A percentile compares a stretch with the other conserved stretches of the same genome.
phyloP scores from a whole-genome alignment of 2,888 invertebrate genomes.

The Acrocyrtus sp. region DNA sequence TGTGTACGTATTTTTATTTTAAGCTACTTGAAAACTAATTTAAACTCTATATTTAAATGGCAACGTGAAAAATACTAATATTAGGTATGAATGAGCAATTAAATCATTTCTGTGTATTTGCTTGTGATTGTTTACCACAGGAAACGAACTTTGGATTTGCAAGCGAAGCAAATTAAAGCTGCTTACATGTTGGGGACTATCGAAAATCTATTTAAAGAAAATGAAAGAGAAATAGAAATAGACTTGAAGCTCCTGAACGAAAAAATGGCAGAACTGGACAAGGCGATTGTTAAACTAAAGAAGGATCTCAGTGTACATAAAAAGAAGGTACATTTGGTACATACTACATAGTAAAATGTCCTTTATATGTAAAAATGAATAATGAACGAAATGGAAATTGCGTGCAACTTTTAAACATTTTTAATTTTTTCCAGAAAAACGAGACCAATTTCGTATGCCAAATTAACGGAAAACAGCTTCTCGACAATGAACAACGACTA shows the following conservation, averaged over 20 bases:
- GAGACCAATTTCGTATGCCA: slow-evolving; percentile 12
- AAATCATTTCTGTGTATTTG: too few species aligned
- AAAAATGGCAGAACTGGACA: slow-evolving; percentile 30
- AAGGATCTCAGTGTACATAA: not conserved
- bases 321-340: not conserved
- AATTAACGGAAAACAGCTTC: slow-evolving; percentile 24
- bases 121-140: not conserved
- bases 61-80: too few species aligned
- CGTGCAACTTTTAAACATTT: not conserved
- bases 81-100: too few species aligned
- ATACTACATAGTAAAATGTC: not conserved
- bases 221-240: slow-evolving; percentile 31
- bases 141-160: not conserved
- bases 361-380: not conserved
- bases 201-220: not conserved
- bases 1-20: not conserved
- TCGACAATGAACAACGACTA: slow-evolving; percentile 41
- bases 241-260: slow-evolving; percentile 32
- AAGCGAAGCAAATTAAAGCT: slow-evolving; percentile 3
- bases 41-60: too few species aligned
- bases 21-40: too few species aligned
- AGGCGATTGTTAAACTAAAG: not conserved
- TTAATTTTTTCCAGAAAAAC: slow-evolving; percentile 1
- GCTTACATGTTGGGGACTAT: not conserved
- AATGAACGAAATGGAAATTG: not conserved